Evolutionary conservation across 2,797 vertebrate genomes (phyloP), one percentile per base, ranked within the genome.

Genomic region (Epinephelus awoara): DNA sequence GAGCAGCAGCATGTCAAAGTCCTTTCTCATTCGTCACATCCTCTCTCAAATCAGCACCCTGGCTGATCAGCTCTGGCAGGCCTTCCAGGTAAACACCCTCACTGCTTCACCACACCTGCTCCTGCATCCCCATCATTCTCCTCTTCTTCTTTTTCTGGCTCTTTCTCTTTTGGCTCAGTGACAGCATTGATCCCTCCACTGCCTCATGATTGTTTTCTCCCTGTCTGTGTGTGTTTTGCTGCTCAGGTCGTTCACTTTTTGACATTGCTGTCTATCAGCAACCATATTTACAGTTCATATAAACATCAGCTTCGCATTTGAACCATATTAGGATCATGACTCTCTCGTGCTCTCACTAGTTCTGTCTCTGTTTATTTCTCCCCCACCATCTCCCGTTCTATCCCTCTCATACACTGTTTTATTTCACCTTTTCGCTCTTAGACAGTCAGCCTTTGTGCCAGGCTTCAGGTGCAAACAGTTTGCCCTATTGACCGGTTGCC

Each of bases 11-110:
- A 27, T 89, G 29, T 88, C 96, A 19, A 96, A 91, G 84, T 90
- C 92, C 68, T 88, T 95, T 49, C 89, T 97, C 61, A 74, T 97
- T 75, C 88, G 92, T 44, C 93, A 95, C 74, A 85, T 98, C 27
- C 93, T 98, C 0, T 87, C 92, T 17, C 92, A 94, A 93, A 83
- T 98, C 80, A 94, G 84, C 86, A 71, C 78, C 42, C 94, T 97
- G 87, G 91, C 94, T 42, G 93, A 96, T 69, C 88, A 94, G 63
- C 92, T 98, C 46, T 92, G 91, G 90, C 83, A 94, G 63, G 73
- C 87, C 74, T 82, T 83, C 72, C 95, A 97, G 97, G 97, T 97
- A 96, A 74, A 75, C 56, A 2, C 51, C 52, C 59, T 23, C 25
- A 1, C 61, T 6, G 44, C 75, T 17, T 44, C 73, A 13, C 42